These are phyloP conservation scores for Macrostomum cliftonense DNA, from an alignment of 2,888 invertebrate species.

Conservation along the genomic window DNA sequence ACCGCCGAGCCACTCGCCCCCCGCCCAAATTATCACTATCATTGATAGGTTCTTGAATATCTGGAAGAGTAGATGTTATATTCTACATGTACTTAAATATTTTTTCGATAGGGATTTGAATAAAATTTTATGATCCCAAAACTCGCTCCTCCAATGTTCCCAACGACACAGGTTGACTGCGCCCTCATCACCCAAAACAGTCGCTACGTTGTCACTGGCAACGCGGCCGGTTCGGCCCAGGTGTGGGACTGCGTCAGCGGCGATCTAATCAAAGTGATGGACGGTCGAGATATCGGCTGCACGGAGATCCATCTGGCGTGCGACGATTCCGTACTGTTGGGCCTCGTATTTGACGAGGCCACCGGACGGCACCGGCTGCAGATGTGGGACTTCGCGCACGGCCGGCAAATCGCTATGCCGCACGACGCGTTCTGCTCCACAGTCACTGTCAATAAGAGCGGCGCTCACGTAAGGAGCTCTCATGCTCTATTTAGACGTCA, in stretches of 20 bases:
- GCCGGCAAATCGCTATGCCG: slow-evolving; percentile 30
- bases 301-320: slow-evolving; percentile 34
- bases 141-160: neutral
- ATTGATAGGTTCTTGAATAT: too few relatives aligned
- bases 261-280: slow-evolving; percentile 32
- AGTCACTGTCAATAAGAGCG: slow-evolving; percentile 30
- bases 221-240: slow-evolving; percentile 35
- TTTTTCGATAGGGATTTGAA: too few relatives aligned
- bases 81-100: too few relatives aligned
- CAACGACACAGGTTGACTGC: slow-evolving; percentile 28
- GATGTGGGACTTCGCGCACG: slow-evolving; percentile 36
- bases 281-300: slow-evolving; percentile 31
- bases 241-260: slow-evolving; percentile 30
- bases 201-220: slow-evolving; percentile 32
- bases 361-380: slow-evolving; percentile 16
- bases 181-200: slow-evolving; percentile 30
- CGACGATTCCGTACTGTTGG: slow-evolving; percentile 32
- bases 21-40: too few relatives aligned
- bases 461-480: slow-evolving; percentile 20
- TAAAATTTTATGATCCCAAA: too few relatives aligned
- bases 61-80: too few relatives aligned
- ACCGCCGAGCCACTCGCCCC: too few relatives aligned
- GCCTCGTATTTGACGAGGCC: slow-evolving; percentile 31
- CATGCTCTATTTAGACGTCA: too few relatives aligned
- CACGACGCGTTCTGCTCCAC: slow-evolving; percentile 32